Conservation (phyloP, 2,888 invertebrate genomes). For the Cenopis cana region DNA sequence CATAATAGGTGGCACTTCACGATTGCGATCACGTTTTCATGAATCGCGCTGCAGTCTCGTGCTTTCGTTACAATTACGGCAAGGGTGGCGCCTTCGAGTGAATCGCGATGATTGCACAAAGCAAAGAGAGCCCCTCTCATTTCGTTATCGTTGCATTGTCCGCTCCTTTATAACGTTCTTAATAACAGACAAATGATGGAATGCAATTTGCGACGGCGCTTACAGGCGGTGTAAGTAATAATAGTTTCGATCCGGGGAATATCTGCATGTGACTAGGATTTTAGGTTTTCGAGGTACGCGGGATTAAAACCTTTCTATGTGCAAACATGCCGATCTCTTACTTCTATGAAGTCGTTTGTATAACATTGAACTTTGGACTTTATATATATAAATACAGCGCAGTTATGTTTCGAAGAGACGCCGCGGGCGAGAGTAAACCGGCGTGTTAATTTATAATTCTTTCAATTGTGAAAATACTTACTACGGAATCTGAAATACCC, state of each 20-base stretch:
- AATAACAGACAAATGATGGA: conserved; percentile 66
- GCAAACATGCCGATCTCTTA: not conserved
- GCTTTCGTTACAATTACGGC: conserved; percentile 63
- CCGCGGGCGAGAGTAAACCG: conserved; percentile 12
- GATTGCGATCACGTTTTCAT: conserved; percentile 61
- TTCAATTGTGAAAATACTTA: conserved; percentile 48
- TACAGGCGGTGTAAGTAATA: conserved; percentile 34
- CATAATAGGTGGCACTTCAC: conserved; percentile 23
- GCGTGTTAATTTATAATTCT: conserved; percentile 33
- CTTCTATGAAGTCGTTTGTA: not conserved
- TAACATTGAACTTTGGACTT: too few species aligned
- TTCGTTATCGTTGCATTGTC: conserved; percentile 77
- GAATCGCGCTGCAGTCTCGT: conserved; percentile 55
- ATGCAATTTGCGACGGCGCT: conserved; percentile 52
- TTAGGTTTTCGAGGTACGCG: not conserved
- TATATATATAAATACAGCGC: too few species aligned
- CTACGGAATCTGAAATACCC: conserved; percentile 36
- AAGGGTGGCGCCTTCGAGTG: conserved; percentile 65
- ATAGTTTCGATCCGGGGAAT: conserved; percentile 25
- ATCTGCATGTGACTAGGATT: conserved; percentile 4
- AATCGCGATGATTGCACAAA: conserved; percentile 82
- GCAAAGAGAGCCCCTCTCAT: conserved; percentile 75
- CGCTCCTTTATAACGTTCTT: conserved; percentile 65
- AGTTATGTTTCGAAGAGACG: too few species aligned
- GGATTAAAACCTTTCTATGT: not conserved